phyloP scores from a whole-genome alignment of 2,113 vertebrate species.

The Anguilla rostrata region DNA sequence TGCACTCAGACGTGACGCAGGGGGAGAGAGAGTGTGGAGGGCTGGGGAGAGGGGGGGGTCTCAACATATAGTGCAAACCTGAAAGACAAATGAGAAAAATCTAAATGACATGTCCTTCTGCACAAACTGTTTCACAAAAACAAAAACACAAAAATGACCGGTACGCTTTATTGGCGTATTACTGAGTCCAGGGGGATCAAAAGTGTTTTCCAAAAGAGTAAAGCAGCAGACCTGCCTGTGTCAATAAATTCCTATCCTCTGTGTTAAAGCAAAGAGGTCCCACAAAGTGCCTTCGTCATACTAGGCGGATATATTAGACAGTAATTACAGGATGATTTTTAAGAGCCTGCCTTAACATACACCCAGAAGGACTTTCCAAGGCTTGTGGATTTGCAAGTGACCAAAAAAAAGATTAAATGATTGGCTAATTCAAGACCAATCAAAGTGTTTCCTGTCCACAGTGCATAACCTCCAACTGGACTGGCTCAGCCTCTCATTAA shows the following conservation, averaged over 20 bases:
- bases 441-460: neutral
- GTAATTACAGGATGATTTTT: neutral
- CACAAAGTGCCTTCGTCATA: neutral
- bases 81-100: neutral
- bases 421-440: neutral
- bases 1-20: neutral
- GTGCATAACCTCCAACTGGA: neutral
- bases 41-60: neutral
- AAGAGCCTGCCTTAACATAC: neutral
- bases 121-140: neutral
- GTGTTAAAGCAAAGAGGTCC: neutral
- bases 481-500: neutral
- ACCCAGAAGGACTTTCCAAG: neutral
- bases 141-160: neutral
- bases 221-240: neutral
- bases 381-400: neutral
- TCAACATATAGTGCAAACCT: neutral
- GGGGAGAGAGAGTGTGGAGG: no score
- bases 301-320: neutral
- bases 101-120: neutral
- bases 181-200: neutral
- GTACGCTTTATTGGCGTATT: neutral
- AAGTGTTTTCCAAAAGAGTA: neutral
- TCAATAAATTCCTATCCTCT: conserved; percentile 2
- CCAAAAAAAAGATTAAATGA: neutral